These are phyloP conservation scores for Nautilus pompilius DNA, from an alignment of 1,140 invertebrate genomes.

Conservation along the genomic window DNA sequence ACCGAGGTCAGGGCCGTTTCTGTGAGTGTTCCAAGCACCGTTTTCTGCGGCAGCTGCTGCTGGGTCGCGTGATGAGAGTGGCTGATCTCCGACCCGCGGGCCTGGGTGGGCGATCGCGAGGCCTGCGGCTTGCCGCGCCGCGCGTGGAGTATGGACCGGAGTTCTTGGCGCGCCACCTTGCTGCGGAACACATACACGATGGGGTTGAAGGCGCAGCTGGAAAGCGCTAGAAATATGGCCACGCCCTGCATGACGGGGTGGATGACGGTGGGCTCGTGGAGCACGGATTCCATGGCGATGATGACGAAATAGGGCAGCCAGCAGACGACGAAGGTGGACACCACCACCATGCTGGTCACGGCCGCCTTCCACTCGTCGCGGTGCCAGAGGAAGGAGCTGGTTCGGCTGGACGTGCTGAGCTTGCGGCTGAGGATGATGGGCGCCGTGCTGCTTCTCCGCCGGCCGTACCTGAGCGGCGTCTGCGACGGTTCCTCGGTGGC, in stretches of 20 bases:
- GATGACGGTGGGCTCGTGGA: constrained; percentile 32
- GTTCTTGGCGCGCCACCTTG: constrained; percentile 50
- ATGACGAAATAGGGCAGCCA: constrained; percentile 61
- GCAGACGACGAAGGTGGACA: constrained; percentile 59
- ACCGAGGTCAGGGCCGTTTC: constrained; percentile 24
- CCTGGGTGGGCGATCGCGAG: not conserved
- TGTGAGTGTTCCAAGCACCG: constrained; percentile 16
- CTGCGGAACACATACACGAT: constrained; percentile 63
- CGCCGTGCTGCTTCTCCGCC: constrained; percentile 41
- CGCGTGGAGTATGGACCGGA: constrained; percentile 22
- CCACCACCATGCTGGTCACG: constrained; percentile 60
- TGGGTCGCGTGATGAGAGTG: constrained; percentile 18
- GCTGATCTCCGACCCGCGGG: constrained; percentile 10
- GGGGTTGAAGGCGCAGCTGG: constrained; percentile 57
- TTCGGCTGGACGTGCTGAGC: constrained; percentile 39
- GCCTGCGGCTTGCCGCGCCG: not conserved
- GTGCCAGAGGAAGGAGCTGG: constrained; percentile 40
- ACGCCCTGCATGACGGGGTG: constrained; percentile 28
- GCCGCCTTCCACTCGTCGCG: constrained; percentile 62
- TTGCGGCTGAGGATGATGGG: constrained; percentile 31
- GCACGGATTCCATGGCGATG: constrained; percentile 41
- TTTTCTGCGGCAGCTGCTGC: constrained; percentile 24
- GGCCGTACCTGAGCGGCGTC: constrained; percentile 23
- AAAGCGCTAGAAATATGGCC: constrained; percentile 46
- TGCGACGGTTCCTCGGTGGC: constrained; percentile 18